These are phyloP conservation scores for Hormiphora californensis DNA, from an alignment of 37 sponge, comb jelly and placozoan genomes.

Conservation along the genomic window DNA sequence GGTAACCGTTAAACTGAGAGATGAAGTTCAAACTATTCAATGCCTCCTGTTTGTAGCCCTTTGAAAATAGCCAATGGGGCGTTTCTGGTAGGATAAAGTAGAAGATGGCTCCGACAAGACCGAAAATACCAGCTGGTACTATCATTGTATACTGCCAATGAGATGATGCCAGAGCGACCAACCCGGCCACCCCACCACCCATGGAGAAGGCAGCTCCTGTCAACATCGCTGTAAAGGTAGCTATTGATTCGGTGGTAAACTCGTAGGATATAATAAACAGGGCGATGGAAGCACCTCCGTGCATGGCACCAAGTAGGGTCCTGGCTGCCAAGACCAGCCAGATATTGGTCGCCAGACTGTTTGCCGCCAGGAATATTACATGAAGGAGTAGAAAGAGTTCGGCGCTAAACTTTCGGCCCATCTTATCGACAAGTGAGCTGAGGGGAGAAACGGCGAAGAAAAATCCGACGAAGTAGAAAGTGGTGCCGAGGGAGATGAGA, in stretches of 20 bases:
- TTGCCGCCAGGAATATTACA: not conserved
- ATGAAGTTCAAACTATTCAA: not conserved
- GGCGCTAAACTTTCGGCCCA: not conserved
- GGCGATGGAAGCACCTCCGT: conserved; percentile 4
- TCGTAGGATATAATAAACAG: not conserved
- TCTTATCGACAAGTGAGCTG: not conserved
- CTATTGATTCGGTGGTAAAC: not conserved
- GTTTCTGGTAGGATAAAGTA: conserved; percentile 24
- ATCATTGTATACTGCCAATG: not conserved
- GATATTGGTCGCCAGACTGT: not conserved
- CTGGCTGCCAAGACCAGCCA: not conserved
- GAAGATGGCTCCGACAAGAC: not conserved
- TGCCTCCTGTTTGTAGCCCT: not conserved
- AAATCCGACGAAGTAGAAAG: conserved; percentile 34
- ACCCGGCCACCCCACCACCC: conserved; percentile 15
- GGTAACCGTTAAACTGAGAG: not conserved
- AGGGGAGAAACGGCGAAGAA: not conserved
- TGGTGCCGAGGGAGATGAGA: not conserved
- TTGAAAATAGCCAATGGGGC: conserved; percentile 34
- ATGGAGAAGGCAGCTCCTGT: not conserved
- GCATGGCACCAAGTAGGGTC: conserved; percentile 8
- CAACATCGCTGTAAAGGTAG: not conserved
- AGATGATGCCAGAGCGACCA: conserved; percentile 5
- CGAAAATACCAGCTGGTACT: not conserved
- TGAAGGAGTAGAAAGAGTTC: not conserved